Evolutionary conservation across 2,888 invertebrate genomes (phyloP), one percentile per base, ranked within the genome.

Genomic region (Meta bourneti): DNA sequence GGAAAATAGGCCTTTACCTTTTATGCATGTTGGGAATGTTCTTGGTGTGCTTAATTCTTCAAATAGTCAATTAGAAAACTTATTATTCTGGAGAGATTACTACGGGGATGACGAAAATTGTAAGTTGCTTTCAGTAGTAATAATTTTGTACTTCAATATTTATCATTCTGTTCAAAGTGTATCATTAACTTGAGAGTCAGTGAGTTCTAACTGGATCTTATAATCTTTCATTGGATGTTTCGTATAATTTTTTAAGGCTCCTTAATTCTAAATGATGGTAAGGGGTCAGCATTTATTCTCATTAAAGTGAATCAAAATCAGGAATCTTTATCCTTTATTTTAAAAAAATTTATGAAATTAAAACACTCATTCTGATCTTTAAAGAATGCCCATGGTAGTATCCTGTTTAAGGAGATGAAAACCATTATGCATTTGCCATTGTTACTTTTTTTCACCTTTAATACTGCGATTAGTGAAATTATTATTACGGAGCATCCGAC

Each of bases 51-150:
- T 93, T 90, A 93, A 94, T 79, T 93, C 94, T 74, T 89, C 84
- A 52, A 93, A 93, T 89, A 89, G 92, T 16, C 93, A 94, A 81
- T 91, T 93, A 77, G 93, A 94, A 69, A 93, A 94, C 70, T 92
- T 96, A 70, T 96, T 97, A 93, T 96, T 97, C 93, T 97, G 97
- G 95, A 96, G 97, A 94, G 97, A 97, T 93, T 96, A 97, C 94
- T 96, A 97, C 94, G 95, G 93, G 20, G 94, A 95, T 94, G 97
- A 96, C 94, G 96, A 94, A 91, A 93, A 93, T 87, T 93, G 94
- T 94, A 90, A 92, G 92, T 91, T 70, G 69, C 6, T 51, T 69
- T 75, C 8, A 34, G 11, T 8, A 61, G 7, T 11, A 61, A 61
- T 61, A 34, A 4, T 48, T 84, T 20, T 13, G n/a, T 74, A 19